Percentiles rank a stretch among this genome's conserved stretches.
Conservation (phyloP, 2,888 invertebrate genomes). For the Lycaena phlaeas region DNA sequence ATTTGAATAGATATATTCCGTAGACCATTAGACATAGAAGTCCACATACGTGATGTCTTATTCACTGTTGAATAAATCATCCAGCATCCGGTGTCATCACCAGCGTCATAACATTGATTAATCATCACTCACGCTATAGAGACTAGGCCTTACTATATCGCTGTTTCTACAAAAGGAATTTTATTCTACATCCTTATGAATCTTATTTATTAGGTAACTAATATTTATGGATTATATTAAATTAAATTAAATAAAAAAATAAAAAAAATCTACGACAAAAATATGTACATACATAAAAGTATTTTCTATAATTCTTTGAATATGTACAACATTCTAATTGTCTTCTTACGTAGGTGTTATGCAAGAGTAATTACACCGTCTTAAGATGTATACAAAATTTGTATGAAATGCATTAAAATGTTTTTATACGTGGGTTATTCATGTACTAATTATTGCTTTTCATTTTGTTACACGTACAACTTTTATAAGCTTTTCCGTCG, state of each 20-base stretch:
- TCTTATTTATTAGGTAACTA: too few species aligned
- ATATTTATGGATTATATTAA: too few species aligned
- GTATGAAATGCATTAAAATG: neutral
- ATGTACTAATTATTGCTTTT: slow-evolving; percentile 1
- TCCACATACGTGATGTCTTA: neutral
- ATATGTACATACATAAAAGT: too few species aligned
- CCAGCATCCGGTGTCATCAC: neutral
- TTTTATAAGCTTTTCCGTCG: too few species aligned
- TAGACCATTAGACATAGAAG: too few species aligned
- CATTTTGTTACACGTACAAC: too few species aligned
- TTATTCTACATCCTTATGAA: too few species aligned
- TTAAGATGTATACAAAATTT: neutral
- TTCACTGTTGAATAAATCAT: neutral
- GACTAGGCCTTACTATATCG: neutral
- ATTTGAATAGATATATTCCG: too few species aligned
- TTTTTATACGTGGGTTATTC: neutral
- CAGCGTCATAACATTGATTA: neutral
- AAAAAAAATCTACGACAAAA: too few species aligned
- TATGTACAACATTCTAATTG: neutral
- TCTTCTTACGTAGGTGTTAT: neutral
- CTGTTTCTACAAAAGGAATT: too few species aligned
- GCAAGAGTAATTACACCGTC: neutral
- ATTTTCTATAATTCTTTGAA: too few species aligned
- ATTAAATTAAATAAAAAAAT: too few species aligned
- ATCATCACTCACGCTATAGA: neutral